phyloP scores from a whole-genome alignment of 1,140 invertebrate genomes.

The Teleopsis dalmanni region DNA sequence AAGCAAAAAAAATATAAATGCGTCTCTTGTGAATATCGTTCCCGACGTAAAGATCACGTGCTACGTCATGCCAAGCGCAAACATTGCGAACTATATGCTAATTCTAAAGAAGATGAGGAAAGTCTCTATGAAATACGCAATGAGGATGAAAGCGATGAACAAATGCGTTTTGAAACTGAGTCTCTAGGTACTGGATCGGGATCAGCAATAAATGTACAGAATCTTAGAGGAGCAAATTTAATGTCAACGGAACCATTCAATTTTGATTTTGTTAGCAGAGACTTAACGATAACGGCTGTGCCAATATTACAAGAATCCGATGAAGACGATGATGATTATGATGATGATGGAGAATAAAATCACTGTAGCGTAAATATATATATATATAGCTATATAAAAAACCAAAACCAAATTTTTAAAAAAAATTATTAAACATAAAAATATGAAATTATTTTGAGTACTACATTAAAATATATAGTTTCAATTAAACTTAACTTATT shows the following conservation, averaged over 20 bases:
- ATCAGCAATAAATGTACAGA: slow-evolving; percentile 18
- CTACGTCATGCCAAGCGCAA: slow-evolving; percentile 36
- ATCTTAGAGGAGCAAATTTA: slow-evolving; percentile 23
- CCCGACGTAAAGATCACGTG: slow-evolving; percentile 40
- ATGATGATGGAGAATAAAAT: slow-evolving; percentile 16
- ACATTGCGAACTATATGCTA: slow-evolving; percentile 35
- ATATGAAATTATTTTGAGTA: neutral
- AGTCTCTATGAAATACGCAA: slow-evolving; percentile 37
- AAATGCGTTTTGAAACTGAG: slow-evolving; percentile 24
- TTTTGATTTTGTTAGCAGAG: slow-evolving; percentile 32
- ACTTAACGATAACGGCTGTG: slow-evolving; percentile 37
- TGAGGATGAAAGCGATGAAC: slow-evolving; percentile 24
- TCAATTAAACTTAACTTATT: neutral
- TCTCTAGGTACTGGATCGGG: neutral
- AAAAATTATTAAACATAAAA: neutral
- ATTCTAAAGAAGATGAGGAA: slow-evolving; percentile 29
- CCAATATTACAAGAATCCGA: slow-evolving; percentile 35
- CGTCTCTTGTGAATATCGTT: slow-evolving; percentile 39
- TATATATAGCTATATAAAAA: neutral
- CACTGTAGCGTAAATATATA: neutral
- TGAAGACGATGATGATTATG: slow-evolving; percentile 39
- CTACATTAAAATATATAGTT: neutral
- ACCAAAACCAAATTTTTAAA: neutral
- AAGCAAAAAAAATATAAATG: slow-evolving; percentile 43
- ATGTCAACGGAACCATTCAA: slow-evolving; percentile 24